phyloP scores from a whole-genome alignment of 2,888 invertebrate species.

The Disparrhopalites patrizii region DNA sequence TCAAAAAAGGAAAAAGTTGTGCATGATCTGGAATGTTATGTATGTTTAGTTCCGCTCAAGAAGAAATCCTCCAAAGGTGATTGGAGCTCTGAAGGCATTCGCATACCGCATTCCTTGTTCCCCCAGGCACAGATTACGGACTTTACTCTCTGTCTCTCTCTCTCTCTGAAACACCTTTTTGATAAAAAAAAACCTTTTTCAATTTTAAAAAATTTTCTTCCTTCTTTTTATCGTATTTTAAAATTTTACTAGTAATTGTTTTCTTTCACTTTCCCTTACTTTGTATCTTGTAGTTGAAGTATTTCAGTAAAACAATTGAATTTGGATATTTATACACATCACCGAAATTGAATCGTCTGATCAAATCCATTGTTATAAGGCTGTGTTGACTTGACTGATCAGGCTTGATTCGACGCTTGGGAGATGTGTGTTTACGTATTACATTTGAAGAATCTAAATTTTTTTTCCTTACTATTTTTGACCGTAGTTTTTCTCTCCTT shows the following conservation, averaged over 20 bases:
- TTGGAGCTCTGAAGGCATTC: constrained; percentile 39
- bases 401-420: too few relatives aligned
- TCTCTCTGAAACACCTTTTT: neutral
- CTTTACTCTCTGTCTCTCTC: constrained; percentile 18
- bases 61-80: constrained; percentile 49
- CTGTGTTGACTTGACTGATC: too few relatives aligned
- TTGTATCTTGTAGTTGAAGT: neutral
- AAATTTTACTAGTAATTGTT: neutral
- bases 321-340: too few relatives aligned
- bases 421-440: too few relatives aligned
- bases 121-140: constrained; percentile 31
- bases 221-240: neutral
- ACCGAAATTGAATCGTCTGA: too few relatives aligned
- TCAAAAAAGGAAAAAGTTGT: constrained; percentile 3
- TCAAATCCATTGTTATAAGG: too few relatives aligned
- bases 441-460: too few relatives aligned
- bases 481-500: too few relatives aligned
- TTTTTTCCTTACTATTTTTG: too few relatives aligned
- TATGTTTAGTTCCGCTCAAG: constrained; percentile 48
- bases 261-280: constrained; percentile 4
- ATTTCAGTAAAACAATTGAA: too few relatives aligned
- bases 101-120: constrained; percentile 16
- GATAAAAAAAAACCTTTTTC: too few relatives aligned
- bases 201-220: too few relatives aligned
- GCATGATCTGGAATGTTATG: constrained; percentile 30